Evolutionary conservation across 2,797 vertebrate species (phyloP).

Genomic region (Periparus ater): DNA sequence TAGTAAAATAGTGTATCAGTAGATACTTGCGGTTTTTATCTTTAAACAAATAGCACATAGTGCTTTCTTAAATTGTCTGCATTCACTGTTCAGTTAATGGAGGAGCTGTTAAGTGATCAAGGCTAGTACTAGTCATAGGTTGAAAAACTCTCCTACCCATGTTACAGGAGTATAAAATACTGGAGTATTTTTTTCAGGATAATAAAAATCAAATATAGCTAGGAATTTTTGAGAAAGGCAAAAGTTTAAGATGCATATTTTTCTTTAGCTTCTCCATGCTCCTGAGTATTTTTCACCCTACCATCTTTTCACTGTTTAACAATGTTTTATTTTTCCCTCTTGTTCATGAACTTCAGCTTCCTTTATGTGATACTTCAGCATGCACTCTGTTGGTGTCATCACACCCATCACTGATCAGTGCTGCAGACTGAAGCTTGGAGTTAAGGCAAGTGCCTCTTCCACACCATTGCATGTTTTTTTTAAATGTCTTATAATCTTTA

Average conservation of each 20-base stretch:
- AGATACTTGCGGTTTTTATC: not conserved
- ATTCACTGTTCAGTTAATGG: not conserved
- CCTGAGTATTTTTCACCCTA: constrained; percentile 23
- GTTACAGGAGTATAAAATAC: not conserved
- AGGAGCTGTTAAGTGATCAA: not conserved
- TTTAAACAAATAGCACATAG: not conserved
- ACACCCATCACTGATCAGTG: constrained; percentile 66
- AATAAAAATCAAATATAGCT: not conserved
- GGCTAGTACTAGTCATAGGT: not conserved
- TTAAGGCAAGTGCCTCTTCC: constrained; percentile 69
- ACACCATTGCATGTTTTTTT: constrained; percentile 52
- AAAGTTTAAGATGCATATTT: not conserved
- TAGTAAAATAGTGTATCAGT: not conserved
- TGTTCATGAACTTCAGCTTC: constrained; percentile 61
- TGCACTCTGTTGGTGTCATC: constrained; percentile 65
- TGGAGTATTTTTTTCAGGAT: not conserved
- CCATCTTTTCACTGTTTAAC: constrained; percentile 38
- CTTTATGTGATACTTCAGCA: constrained; percentile 68
- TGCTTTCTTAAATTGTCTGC: not conserved
- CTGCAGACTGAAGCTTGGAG: constrained; percentile 68
- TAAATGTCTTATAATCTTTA: not conserved
- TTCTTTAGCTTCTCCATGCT: constrained; percentile 11
- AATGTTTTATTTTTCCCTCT: constrained; percentile 64
- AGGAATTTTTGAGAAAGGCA: not conserved
- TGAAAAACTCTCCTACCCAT: not conserved